phyloP scores from a whole-genome alignment of 2,797 vertebrate species.

The Crocidura indochinensis region DNA sequence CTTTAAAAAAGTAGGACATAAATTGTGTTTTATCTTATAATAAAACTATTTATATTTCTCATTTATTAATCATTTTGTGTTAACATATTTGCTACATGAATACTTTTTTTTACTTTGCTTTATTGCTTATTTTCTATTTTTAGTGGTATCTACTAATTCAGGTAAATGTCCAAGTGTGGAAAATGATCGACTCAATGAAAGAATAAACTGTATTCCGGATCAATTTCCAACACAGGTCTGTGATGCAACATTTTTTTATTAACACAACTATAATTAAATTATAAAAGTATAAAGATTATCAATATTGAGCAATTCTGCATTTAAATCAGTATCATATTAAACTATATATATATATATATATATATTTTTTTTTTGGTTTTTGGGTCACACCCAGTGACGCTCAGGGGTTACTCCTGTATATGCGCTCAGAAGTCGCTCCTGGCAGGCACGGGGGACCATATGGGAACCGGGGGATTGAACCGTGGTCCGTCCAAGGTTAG shows the following conservation, averaged over 20 bases:
- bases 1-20: neutral
- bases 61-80: neutral
- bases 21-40: neutral
- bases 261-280: neutral
- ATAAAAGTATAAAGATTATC: neutral
- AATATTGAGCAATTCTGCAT: neutral
- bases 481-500: no score
- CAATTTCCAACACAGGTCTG: constrained; percentile 93
- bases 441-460: no score
- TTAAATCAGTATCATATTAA: neutral
- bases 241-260: constrained; percentile 31
- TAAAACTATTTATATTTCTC: neutral
- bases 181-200: constrained; percentile 80
- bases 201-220: constrained; percentile 96
- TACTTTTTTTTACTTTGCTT: constrained; percentile 14
- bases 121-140: neutral
- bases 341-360: no score
- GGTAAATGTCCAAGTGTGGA: constrained; percentile 67
- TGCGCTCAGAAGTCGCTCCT: no score
- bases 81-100: neutral
- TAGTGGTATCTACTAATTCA: neutral
- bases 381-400: no score
- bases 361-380: no score
- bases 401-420: no score
- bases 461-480: no score